A percentile compares a stretch with the other conserved stretches of the same genome.
Conservation (phyloP, 2,888 invertebrate species). For the Quadroppia sp. region DNA sequence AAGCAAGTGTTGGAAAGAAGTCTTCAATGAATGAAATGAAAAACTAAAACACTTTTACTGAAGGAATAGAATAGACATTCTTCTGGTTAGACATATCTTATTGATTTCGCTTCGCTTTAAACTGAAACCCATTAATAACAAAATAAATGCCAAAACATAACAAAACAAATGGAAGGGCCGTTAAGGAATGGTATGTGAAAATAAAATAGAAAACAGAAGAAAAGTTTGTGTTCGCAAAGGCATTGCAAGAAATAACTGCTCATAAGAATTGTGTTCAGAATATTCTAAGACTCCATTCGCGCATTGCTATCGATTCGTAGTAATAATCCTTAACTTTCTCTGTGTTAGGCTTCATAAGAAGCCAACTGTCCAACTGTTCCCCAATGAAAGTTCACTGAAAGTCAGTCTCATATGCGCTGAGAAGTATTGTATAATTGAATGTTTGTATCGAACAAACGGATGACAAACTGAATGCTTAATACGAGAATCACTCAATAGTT, state of each 20-base stretch:
- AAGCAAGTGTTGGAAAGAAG: not conserved
- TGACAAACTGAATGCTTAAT: not conserved
- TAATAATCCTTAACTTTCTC: no score
- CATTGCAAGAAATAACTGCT: no score
- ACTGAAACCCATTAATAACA: constrained; percentile 31
- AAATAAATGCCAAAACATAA: constrained; percentile 27
- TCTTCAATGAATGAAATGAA: not conserved
- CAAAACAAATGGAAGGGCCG: constrained; percentile 19
- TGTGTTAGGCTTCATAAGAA: no score
- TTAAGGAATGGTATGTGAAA: not conserved
- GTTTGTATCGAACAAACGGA: not conserved
- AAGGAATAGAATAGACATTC: not conserved
- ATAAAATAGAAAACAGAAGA: no score
- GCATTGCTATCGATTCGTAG: no score
- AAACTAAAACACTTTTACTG: not conserved
- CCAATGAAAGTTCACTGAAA: not conserved
- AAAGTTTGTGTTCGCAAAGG: no score
- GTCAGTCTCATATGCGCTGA: not conserved
- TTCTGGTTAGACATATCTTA: constrained; percentile 16
- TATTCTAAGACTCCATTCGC: no score
- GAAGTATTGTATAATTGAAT: constrained; percentile 13
- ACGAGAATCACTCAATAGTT: no score
- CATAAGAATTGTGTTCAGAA: no score
- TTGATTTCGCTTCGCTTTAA: constrained; percentile 27
- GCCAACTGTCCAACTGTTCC: constrained; percentile 4